Evolutionary conservation across 2,797 vertebrate genomes (phyloP).

Genomic region (Manis crassicaudata): DNA sequence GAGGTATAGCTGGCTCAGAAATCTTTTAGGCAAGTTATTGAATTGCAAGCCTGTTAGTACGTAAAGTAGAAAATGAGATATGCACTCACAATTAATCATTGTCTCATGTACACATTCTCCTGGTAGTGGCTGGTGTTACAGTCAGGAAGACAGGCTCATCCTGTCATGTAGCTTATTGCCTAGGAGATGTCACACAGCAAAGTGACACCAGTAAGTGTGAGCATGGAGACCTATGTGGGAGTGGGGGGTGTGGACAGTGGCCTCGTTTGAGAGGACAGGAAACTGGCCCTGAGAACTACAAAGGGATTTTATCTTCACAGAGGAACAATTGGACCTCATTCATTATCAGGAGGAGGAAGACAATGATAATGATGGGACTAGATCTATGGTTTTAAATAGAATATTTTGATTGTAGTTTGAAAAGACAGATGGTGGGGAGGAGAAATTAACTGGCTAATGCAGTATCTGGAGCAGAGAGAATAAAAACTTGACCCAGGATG

Average conservation of each 20-base stretch:
- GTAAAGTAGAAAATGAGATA: neutral
- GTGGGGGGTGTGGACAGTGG: no score
- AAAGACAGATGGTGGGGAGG: neutral
- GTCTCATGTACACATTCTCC: neutral
- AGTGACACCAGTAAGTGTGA: neutral
- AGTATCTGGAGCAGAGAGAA: neutral
- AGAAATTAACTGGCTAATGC: neutral
- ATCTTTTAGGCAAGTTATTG: neutral
- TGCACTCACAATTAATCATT: neutral
- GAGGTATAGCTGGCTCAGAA: neutral
- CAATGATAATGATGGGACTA: neutral
- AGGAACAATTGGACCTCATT: neutral
- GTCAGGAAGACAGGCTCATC: neutral
- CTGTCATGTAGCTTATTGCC: neutral
- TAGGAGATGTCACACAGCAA: neutral
- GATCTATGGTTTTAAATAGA: neutral
- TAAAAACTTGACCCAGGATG: neutral
- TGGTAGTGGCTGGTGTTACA: neutral
- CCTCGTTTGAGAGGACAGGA: neutral
- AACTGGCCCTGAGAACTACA: neutral
- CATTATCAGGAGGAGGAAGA: neutral
- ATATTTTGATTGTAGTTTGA: neutral
- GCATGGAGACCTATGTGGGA: neutral
- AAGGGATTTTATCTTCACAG: neutral
- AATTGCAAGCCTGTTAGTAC: neutral